These are phyloP conservation scores for Monoplex corrugatus DNA, from an alignment of 2,888 invertebrate species.

Conservation along the genomic window DNA sequence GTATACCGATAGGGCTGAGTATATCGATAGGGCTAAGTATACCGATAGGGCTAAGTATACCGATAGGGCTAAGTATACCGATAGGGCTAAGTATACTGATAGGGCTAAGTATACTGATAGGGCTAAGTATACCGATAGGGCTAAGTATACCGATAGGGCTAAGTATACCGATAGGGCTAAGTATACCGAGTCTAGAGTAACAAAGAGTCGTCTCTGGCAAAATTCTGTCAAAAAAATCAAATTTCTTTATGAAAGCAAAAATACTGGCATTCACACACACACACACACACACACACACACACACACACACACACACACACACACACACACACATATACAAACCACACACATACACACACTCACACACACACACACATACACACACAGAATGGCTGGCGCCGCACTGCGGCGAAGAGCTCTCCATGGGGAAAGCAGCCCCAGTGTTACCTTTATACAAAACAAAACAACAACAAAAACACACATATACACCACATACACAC, in stretches of 20 bases:
- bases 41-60: no score
- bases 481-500: no score
- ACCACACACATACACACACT: background rate
- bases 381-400: no score
- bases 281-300: conserved; percentile 6
- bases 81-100: background rate
- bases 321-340: background rate
- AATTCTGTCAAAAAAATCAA: no score
- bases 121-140: background rate
- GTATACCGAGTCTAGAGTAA: background rate
- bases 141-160: background rate
- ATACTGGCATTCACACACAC: background rate
- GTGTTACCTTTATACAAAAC: background rate
- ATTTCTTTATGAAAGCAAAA: no score
- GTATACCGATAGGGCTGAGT: no score
- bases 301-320: conserved; percentile 25
- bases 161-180: background rate
- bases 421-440: background rate
- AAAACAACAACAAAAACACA: background rate
- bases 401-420: background rate
- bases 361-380: background rate
- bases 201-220: background rate
- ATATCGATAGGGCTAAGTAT: no score
- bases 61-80: no score
- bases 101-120: background rate